phyloP scores from a whole-genome alignment of 92 coral and sea anemone species.

The Parazoanthus atlanticus region DNA sequence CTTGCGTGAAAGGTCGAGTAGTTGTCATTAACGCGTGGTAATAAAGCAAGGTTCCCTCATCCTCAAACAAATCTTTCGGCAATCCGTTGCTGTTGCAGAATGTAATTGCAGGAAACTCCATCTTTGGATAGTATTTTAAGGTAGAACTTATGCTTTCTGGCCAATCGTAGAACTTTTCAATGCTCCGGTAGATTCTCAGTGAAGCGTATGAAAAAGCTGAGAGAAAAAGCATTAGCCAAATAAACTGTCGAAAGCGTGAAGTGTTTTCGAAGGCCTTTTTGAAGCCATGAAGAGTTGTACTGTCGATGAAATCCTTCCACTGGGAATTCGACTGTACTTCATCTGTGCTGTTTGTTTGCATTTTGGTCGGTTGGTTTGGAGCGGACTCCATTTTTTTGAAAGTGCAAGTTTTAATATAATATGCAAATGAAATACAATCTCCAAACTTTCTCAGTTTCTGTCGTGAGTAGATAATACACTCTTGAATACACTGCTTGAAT shows the following conservation, averaged over 20 bases:
- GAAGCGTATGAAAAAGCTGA: neutral
- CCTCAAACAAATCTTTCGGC: neutral
- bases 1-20: neutral
- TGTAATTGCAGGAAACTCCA: constrained; percentile 27
- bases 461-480: no score
- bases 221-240: neutral
- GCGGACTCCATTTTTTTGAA: no score
- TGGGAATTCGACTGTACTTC: neutral
- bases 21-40: neutral
- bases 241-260: neutral
- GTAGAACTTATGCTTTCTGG: neutral
- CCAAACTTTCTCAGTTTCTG: no score
- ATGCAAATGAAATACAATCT: no score
- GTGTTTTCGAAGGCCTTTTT: constrained; percentile 24
- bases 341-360: no score
- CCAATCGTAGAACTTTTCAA: neutral
- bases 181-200: neutral
- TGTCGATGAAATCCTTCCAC: constrained; percentile 24
- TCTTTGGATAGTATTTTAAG: neutral
- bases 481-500: no score
- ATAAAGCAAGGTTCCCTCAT: constrained; percentile 1
- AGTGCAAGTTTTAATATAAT: no score
- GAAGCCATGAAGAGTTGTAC: constrained; percentile 27
- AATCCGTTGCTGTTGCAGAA: constrained; percentile 19
- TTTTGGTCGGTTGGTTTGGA: no score